A percentile compares a stretch with the other conserved stretches of the same genome.
Evolutionary conservation across 2,888 invertebrate genomes (phyloP).

Genomic region (Corbicula japonica): DNA sequence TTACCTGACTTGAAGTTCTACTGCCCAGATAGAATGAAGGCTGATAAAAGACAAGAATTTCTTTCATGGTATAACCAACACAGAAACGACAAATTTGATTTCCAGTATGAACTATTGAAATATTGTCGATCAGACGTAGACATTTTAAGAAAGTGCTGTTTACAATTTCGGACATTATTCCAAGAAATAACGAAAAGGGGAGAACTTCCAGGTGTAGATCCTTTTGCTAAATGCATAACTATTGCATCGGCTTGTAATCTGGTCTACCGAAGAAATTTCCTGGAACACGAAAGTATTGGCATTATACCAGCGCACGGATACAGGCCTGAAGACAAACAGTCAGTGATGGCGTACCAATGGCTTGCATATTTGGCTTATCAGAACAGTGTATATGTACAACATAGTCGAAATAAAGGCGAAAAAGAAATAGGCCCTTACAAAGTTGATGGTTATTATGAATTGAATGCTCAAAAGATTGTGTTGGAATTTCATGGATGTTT

Average conservation of each 20-base stretch:
- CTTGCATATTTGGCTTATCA: too few species aligned
- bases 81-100: slow-evolving; percentile 28
- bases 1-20: slow-evolving; percentile 19
- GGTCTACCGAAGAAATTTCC: neutral
- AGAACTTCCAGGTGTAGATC: neutral
- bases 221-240: neutral
- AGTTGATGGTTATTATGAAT: too few species aligned
- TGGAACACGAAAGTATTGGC: neutral
- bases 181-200: neutral
- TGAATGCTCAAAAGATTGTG: too few species aligned
- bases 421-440: too few species aligned
- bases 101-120: slow-evolving; percentile 35
- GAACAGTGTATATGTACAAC: too few species aligned
- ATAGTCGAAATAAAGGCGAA: too few species aligned
- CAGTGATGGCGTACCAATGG: too few species aligned
- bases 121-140: slow-evolving; percentile 3
- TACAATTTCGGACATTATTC: neutral
- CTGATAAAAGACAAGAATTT: slow-evolving; percentile 23
- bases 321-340: too few species aligned
- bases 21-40: slow-evolving; percentile 42
- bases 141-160: too few species aligned
- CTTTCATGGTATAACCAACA: slow-evolving; percentile 34
- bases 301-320: too few species aligned
- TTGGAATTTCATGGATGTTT: too few species aligned
- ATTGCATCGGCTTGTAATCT: neutral